Conservation (phyloP, 2,797 vertebrate species). For the Anolis apletophallus region DNA sequence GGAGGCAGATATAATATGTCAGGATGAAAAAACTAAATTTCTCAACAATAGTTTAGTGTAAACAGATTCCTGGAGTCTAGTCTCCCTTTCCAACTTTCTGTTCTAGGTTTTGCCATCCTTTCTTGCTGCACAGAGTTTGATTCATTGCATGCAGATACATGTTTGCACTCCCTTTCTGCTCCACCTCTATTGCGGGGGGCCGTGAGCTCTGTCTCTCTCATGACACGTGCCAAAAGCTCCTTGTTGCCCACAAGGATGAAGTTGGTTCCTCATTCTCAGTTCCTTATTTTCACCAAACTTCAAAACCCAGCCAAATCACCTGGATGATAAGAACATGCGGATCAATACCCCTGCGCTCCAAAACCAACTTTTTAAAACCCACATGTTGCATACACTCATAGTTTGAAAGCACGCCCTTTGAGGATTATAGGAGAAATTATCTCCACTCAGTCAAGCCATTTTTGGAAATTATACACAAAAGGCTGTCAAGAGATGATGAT, state of each 20-base stretch:
- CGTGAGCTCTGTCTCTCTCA: neutral
- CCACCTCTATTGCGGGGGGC: neutral
- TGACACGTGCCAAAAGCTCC: neutral
- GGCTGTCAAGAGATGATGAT: too few species aligned
- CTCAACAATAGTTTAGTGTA: neutral
- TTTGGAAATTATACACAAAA: too few species aligned
- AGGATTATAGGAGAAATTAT: too few species aligned
- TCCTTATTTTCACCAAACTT: neutral
- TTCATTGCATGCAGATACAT: neutral
- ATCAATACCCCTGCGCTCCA: too few species aligned
- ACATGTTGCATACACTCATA: too few species aligned
- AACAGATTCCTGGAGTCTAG: neutral
- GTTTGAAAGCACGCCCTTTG: too few species aligned
- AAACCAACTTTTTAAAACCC: too few species aligned
- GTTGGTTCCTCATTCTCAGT: neutral
- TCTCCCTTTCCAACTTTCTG: neutral
- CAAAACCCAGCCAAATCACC: too few species aligned
- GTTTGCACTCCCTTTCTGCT: neutral
- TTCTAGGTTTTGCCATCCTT: neutral
- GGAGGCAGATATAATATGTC: neutral
- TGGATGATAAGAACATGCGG: too few species aligned
- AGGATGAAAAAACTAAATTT: neutral
- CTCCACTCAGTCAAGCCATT: too few species aligned
- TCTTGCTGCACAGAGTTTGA: neutral
- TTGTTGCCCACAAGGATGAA: neutral